A percentile compares a stretch with the other conserved stretches of the same genome.
Conservation (phyloP, 1,140 invertebrate species). For the Probaryconus sp. region DNA sequence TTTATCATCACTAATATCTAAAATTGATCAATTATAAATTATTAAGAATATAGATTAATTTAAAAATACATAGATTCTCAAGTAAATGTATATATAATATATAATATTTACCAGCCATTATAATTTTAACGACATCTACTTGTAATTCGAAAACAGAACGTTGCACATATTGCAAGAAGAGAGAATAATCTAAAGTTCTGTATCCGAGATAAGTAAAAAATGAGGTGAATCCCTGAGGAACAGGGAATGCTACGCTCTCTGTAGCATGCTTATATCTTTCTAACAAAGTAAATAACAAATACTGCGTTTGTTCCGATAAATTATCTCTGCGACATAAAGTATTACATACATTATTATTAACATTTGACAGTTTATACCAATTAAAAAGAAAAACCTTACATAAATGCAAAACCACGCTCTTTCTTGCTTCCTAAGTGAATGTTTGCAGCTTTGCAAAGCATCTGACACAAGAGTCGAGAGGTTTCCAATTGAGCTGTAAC, state of each 20-base stretch:
- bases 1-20: constrained; percentile 85
- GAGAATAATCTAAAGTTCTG: constrained; percentile 84
- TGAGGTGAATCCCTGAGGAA: constrained; percentile 90
- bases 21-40: too few relatives aligned
- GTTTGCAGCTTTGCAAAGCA: constrained; percentile 83
- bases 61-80: constrained; percentile 11
- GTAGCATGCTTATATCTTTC: constrained; percentile 87
- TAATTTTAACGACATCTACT: constrained; percentile 90
- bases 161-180: constrained; percentile 88
- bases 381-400: constrained; percentile 79
- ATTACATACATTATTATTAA: constrained; percentile 5
- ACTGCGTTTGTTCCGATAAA: constrained; percentile 82
- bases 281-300: constrained; percentile 84
- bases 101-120: constrained; percentile 83
- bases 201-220: constrained; percentile 92
- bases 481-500: constrained; percentile 88
- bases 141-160: constrained; percentile 90
- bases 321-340: constrained; percentile 82
- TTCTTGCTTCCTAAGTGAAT: constrained; percentile 83
- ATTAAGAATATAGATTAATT: neutral
- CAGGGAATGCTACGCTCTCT: constrained; percentile 88
- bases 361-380: neutral
- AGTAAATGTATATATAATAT: constrained; percentile 8
- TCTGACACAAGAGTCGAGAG: constrained; percentile 86
- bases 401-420: constrained; percentile 86